Base-by-base conservation (phyloP, 2,797 vertebrate genomes). In the Xiphorhynchus erythropygius region DNA sequence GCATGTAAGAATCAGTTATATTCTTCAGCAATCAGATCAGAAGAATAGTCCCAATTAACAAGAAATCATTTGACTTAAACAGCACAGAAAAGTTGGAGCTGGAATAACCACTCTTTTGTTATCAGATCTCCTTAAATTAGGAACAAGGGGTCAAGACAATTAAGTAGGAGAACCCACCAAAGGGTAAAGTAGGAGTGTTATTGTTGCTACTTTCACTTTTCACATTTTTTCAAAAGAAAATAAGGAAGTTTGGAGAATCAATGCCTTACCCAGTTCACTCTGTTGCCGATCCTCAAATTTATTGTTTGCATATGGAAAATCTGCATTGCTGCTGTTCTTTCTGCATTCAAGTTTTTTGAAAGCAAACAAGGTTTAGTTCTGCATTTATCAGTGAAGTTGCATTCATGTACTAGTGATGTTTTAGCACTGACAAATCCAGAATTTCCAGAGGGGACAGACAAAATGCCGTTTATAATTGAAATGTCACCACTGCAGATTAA, bases 401-500 rank as follows among this genome's bases (percentile, higher is more conserved):
- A 74, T 71, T 87, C 71, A 44, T 30, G 46, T 77, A 46, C 49
- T 19, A 22, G 60, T 28, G 70, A 92, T 87, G 89, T 77, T 87
- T 92, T 68, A 92, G 84, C 75, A 75, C 68, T 75, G 84, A 89
- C 87, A 93, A 85, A 92, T 89, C 71, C 64, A 78, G 53, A 53
- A 95, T 95, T 90, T 93, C 94, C 92, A 90, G 88, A 90, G 92
- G 89, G 92, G 71, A 89, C 42, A 57, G 81, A 90, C 90, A 93
- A 94, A 95, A 96, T 92, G 79, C 90, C 28, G 1, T 86, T 94
- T 94, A 89, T 85, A 97, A 94, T 85, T 94, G 89, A 95, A 96
- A 95, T 96, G 94, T 94, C 96, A 95, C 77, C 47, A 41, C 83
- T 60, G 73, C 87, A 95, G 92, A 94, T 94, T 88, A 97, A 89